Evolutionary conservation across 1,140 invertebrate species (phyloP).

Genomic region (Drosophila nigromelanica): DNA sequence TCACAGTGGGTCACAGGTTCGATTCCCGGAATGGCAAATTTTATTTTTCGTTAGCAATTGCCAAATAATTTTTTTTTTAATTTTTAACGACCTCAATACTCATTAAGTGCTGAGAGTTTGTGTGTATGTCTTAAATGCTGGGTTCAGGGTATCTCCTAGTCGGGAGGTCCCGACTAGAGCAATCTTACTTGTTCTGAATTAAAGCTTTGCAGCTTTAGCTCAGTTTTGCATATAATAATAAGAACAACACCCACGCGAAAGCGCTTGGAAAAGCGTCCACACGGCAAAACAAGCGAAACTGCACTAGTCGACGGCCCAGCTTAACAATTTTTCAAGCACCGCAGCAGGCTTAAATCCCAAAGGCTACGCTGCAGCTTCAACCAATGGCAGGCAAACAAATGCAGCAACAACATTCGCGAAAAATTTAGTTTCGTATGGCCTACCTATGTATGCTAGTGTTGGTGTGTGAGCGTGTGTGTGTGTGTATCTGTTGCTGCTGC

Average conservation of each 20-base stretch:
- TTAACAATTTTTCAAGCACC: constrained; percentile 60
- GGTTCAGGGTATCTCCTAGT: no score
- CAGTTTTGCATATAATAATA: constrained; percentile 18
- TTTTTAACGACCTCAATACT: no score
- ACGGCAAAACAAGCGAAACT: constrained; percentile 70
- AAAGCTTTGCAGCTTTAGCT: constrained; percentile 29
- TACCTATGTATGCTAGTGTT: constrained; percentile 4
- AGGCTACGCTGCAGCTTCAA: constrained; percentile 61
- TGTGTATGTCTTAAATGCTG: no score
- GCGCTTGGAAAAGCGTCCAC: constrained; percentile 67
- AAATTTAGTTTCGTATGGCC: constrained; percentile 41
- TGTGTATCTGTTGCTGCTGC: constrained; percentile 70
- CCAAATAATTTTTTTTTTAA: no score
- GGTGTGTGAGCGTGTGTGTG: constrained; percentile 26
- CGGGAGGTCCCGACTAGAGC: no score
- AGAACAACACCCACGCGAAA: constrained; percentile 32
- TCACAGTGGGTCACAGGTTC: no score
- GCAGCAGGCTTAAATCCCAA: constrained; percentile 56
- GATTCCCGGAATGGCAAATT: no score
- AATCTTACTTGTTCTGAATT: constrained; percentile 7
- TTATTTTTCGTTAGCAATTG: no score
- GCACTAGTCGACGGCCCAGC: constrained; percentile 62
- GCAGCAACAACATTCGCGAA: constrained; percentile 15
- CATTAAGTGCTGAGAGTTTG: no score
- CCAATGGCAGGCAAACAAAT: constrained; percentile 36